Base-by-base conservation (phyloP, 2,797 vertebrate species). In the Morelia viridis region DNA sequence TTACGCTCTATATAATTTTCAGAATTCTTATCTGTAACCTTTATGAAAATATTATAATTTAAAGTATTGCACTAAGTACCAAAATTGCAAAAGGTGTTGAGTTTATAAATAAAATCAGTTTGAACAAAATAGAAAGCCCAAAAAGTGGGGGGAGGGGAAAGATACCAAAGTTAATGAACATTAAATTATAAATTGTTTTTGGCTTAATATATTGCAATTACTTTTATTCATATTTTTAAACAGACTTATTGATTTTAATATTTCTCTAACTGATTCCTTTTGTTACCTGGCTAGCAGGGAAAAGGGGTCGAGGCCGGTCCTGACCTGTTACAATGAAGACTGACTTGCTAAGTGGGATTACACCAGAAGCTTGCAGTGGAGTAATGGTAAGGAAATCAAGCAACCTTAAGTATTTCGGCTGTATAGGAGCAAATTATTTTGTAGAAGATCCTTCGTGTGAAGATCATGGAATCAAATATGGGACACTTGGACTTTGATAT, bases 271-370 rank as follows among this genome's bases (percentile, higher is more conserved):
- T 98, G 97, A 97, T 98, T 98, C 98, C 98, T 99, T 99, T 98
- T 99, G 98, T 99, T 98, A 99, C 99, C 98, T 98, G 98, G 98
- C 98, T 98, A 99, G 98, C 99, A 99, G 99, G 99, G 97, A 97
- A 98, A 98, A 98, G 98, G 98, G 98, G 98, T 98, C 97, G 98
- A 99, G 98, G 98, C 98, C 96, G 98, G 98, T 98, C 98, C 98
- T 98, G 99, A 99, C 96, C 98, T 97, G 98, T 98, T 98, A 98
- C 98, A 98, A 98, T 99, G 99, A 99, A 98, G 99, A 98, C 98
- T 97, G 98, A 97, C 98, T 98, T 96, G 98, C 99, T 97, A 98
- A 97, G 98, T 99, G 98, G 98, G 98, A 98, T 99, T 98, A 97
- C 98, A 96, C 98, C 97, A 97, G 98, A 97, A 98, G 98, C 98